phyloP scores from a whole-genome alignment of 2,113 vertebrate species.

The human (Homo sapiens) region GRCh38 chr12:49390001-49390500 shows the following conservation, averaged over 20 bases:
- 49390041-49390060: constrained; percentile 95
- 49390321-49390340: constrained; percentile 54
- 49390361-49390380: constrained; percentile 52
- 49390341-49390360: constrained; percentile 51
- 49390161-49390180: constrained; percentile 81
- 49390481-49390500: neutral
- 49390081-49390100: constrained; percentile 91
- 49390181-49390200: constrained; percentile 65
- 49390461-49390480: neutral
- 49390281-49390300: constrained; percentile 37
- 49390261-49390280: constrained; percentile 39
- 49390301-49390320: constrained; percentile 60
- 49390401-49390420: constrained; percentile 50
- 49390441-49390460: neutral
- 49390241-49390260: constrained; percentile 30
- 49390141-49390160: constrained; percentile 93
- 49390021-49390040: constrained; percentile 94
- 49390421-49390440: neutral
- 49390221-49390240: constrained; percentile 75
- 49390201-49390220: constrained; percentile 44
- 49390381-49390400: constrained; percentile 38
- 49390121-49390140: constrained; percentile 91
- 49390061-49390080: constrained; percentile 97
- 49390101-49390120: constrained; percentile 91
- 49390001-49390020: constrained; percentile 96